These are phyloP conservation scores for Loripinus fragilis DNA, from an alignment of 2,888 invertebrate genomes.

Conservation along the genomic window DNA sequence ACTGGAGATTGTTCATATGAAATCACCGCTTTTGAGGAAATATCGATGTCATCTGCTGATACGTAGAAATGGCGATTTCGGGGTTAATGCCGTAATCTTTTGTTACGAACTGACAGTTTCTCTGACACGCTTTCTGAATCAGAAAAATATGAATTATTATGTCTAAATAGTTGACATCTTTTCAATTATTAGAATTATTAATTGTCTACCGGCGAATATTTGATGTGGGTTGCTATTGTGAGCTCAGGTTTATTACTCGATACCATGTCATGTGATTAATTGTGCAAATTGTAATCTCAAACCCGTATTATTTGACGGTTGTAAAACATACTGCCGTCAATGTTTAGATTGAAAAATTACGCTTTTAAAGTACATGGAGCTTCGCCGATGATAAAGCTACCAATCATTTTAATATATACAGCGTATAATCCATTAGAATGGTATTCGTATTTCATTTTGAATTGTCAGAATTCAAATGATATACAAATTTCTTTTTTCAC, in stretches of 20 bases:
- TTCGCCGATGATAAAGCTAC: too few relatives aligned
- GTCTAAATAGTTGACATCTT: conserved; percentile 50
- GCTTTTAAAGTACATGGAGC: conserved; percentile 8
- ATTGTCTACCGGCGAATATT: conserved; percentile 46
- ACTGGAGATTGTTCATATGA: too few relatives aligned
- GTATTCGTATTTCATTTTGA: too few relatives aligned
- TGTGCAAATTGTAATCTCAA: conserved; percentile 5
- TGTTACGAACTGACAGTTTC: conserved; percentile 29
- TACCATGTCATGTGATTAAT: conserved; percentile 12
- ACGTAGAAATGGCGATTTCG: too few relatives aligned
- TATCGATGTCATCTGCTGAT: too few relatives aligned
- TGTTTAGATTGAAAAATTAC: conserved; percentile 11
- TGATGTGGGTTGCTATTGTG: conserved; percentile 22
- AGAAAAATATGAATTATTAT: conserved; percentile 47
- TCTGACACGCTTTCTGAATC: conserved; percentile 36
- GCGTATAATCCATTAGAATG: too few relatives aligned
- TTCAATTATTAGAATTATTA: conserved; percentile 43
- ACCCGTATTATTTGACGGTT: conserved; percentile 15
- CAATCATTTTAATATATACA: too few relatives aligned
- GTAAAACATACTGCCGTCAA: conserved; percentile 13
- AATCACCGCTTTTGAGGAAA: too few relatives aligned
- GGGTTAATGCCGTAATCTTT: conserved; percentile 46
- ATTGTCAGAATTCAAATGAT: too few relatives aligned
- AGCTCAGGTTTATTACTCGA: conserved; percentile 9
- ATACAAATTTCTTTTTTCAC: too few relatives aligned